phyloP scores from a whole-genome alignment of 2,888 invertebrate species.

The Lasioglossum calceatum region DNA sequence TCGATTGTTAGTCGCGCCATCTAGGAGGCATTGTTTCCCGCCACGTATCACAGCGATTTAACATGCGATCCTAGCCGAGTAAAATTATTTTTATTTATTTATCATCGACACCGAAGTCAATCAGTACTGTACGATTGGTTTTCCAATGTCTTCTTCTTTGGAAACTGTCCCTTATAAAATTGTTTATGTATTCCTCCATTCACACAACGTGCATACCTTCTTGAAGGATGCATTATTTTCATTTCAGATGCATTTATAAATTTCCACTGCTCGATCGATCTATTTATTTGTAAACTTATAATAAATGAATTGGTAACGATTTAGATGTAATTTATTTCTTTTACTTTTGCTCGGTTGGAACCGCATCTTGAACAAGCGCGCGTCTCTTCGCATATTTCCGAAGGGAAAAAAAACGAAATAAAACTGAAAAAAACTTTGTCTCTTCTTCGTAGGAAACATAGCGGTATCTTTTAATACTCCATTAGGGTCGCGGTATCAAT shows the following conservation, averaged over 20 bases:
- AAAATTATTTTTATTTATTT: not conserved
- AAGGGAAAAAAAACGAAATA: not conserved
- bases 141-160: not conserved
- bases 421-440: constrained; percentile 4
- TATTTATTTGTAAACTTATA: constrained; percentile 1
- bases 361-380: not conserved
- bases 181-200: not conserved
- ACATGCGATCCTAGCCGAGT: not conserved
- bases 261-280: not conserved
- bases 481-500: constrained; percentile 36
- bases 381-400: constrained; percentile 21
- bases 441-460: constrained; percentile 30
- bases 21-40: constrained; percentile 17
- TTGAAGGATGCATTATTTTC: not conserved
- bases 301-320: not conserved
- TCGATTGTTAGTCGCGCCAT: constrained; percentile 22
- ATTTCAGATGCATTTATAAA: not conserved
- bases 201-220: not conserved
- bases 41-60: not conserved
- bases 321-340: not conserved
- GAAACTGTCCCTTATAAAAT: not conserved
- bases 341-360: constrained; percentile 6
- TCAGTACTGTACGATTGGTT: not conserved
- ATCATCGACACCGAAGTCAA: not conserved
- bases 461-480: constrained; percentile 30